Conservation (phyloP, 2,113 vertebrate species). For the Hylia prasina region DNA sequence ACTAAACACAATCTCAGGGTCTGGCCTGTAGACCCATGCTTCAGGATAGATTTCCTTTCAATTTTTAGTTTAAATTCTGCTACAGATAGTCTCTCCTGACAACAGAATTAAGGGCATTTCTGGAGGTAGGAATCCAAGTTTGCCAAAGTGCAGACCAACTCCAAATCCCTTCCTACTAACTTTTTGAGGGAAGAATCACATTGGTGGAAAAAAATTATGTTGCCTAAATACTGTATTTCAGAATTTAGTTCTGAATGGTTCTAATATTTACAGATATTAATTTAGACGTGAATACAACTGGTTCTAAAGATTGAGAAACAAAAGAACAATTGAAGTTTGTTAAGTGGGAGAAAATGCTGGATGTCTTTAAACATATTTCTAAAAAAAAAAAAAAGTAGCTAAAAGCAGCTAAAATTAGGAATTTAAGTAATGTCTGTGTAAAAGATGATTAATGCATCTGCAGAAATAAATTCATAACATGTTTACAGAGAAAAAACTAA, state of each 20-base stretch:
- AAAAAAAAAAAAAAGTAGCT: background rate
- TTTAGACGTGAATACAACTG: background rate
- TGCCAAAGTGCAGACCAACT: background rate
- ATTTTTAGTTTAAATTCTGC: background rate
- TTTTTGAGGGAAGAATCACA: background rate
- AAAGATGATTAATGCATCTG: background rate
- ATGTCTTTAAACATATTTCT: background rate
- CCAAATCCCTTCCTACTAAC: background rate
- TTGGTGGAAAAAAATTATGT: background rate
- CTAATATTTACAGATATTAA: background rate
- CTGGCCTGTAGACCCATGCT: background rate
- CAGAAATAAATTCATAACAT: background rate
- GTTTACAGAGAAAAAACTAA: background rate
- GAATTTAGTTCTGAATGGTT: background rate
- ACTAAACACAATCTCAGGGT: background rate
- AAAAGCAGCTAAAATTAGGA: background rate
- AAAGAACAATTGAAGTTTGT: background rate
- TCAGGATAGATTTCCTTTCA: background rate
- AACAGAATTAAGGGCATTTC: background rate
- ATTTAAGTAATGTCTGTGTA: background rate
- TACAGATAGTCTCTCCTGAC: background rate
- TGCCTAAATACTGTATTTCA: background rate
- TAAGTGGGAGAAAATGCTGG: background rate
- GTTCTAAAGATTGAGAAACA: background rate
- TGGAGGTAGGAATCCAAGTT: background rate